phyloP scores from a whole-genome alignment of 2,113 vertebrate species.

The Romanogobio albipinnatus region DNA sequence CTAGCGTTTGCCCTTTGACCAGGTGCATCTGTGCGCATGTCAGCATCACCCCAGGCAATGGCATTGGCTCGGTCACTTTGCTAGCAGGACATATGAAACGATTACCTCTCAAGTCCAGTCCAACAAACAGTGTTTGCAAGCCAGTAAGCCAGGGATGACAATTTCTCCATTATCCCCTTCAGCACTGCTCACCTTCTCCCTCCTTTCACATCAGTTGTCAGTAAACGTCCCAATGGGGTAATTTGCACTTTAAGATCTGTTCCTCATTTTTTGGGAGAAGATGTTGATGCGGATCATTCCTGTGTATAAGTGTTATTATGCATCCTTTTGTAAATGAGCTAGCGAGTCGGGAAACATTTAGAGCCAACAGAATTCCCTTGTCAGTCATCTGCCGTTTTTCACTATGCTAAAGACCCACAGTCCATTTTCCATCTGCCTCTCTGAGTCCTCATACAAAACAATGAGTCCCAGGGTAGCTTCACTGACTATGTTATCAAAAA shows the following conservation, averaged over 20 bases:
- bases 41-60: slow-evolving; percentile 11
- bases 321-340: slow-evolving; percentile 46
- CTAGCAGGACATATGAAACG: slow-evolving; percentile 23
- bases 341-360: slow-evolving; percentile 30
- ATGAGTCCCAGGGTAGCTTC: slow-evolving; percentile 38
- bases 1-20: neutral
- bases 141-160: neutral
- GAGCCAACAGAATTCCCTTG: slow-evolving; percentile 41
- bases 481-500: slow-evolving; percentile 43
- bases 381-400: slow-evolving; percentile 54
- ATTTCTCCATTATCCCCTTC: neutral
- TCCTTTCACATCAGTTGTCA: slow-evolving; percentile 6
- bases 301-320: slow-evolving; percentile 35
- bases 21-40: slow-evolving; percentile 4
- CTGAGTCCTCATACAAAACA: slow-evolving; percentile 28
- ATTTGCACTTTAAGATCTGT: slow-evolving; percentile 22
- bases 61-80: slow-evolving; percentile 15
- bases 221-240: neutral
- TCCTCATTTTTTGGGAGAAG: neutral
- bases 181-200: neutral
- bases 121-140: neutral
- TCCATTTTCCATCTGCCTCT: slow-evolving; percentile 40
- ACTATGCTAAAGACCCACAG: slow-evolving; percentile 39
- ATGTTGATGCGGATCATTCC: neutral
- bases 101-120: slow-evolving; percentile 9